Evolutionary conservation across 2,113 vertebrate species (phyloP).

Genomic region (Esox niger): DNA sequence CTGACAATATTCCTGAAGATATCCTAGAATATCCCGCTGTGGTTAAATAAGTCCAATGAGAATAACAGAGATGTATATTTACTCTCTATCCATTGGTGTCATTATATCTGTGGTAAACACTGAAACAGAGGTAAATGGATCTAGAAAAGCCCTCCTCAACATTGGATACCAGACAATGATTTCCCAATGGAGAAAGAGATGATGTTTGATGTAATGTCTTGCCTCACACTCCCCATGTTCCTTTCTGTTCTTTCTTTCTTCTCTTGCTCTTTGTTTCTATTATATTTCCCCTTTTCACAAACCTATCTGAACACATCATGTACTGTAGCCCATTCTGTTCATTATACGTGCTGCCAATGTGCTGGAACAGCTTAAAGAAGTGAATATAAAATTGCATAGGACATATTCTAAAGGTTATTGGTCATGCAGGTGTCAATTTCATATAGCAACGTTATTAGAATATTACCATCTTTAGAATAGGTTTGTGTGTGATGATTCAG

Average conservation of each 20-base stretch:
- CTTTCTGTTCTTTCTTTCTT: too few relatives aligned
- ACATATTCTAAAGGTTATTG: constrained; percentile 9
- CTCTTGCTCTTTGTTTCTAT: too few relatives aligned
- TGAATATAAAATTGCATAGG: neutral
- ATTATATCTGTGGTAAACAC: neutral
- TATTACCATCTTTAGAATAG: neutral
- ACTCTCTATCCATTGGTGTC: neutral
- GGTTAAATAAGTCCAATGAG: too few relatives aligned
- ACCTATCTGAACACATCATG: neutral
- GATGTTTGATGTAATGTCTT: constrained; percentile 24
- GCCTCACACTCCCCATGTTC: neutral
- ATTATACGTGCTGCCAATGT: too few relatives aligned
- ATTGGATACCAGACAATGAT: constrained; percentile 37
- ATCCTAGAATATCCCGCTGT: too few relatives aligned
- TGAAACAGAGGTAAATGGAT: neutral
- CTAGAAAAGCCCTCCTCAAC: constrained; percentile 5
- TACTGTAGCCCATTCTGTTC: constrained; percentile 14
- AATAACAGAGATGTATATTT: too few relatives aligned
- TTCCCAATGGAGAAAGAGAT: constrained; percentile 50
- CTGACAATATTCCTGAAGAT: too few relatives aligned
- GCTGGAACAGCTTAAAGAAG: neutral
- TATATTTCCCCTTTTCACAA: neutral
- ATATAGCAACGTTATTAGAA: neutral
- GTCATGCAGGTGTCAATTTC: neutral
- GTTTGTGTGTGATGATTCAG: neutral